Base-by-base conservation (phyloP, 2,797 vertebrate species). In the Poeciliopsis paucimaculata region DNA sequence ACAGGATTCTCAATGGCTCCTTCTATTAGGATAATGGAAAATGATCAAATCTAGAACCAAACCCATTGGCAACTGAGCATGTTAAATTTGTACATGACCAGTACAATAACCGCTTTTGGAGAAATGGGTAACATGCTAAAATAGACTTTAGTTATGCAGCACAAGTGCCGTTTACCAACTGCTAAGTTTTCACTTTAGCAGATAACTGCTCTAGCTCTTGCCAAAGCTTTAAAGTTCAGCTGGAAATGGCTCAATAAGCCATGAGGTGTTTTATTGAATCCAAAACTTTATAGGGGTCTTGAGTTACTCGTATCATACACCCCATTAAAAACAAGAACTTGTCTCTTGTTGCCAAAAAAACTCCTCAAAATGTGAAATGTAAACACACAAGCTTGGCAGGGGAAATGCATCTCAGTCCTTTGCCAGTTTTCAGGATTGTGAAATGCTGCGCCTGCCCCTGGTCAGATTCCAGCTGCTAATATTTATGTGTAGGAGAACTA, bases 381-480 rank as follows among this genome's bases (percentile, higher is more conserved):
- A 81, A 45, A 74, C 46, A 74, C 43, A 84, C n/a, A 78, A 71
- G 76, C 39, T 72, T 75, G 31, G 45, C 75, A 72, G 66, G 34
- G 64, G 64, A 66, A 75, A 57, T 12, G 1, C 78, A 68, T 60
- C 34, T 46, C 2, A 6, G 49, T 64, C 76, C 64, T 85, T 80
- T 81, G 76, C 77, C 71, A 76, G 20, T 80, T 72, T 83, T 83
- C 26, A 57, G 18, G 73, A 77, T 84, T 84, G 77, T 81, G 81
- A 93, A 92, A 91, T 81, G 57, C 77, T 84, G 53, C 68, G 2
- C 60, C 39, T 28, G 83, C 83, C 86, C 82, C 77, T 90, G 91
- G 93, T 81, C 81, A 84, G 84, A 89, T 77, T 92, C 88, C 92
- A 91, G 75, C 77, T 36, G 55, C 78, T 85, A 76, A 90, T 88